Base-by-base conservation (phyloP, 2,113 vertebrate genomes). In the Crotalus helleri region DNA sequence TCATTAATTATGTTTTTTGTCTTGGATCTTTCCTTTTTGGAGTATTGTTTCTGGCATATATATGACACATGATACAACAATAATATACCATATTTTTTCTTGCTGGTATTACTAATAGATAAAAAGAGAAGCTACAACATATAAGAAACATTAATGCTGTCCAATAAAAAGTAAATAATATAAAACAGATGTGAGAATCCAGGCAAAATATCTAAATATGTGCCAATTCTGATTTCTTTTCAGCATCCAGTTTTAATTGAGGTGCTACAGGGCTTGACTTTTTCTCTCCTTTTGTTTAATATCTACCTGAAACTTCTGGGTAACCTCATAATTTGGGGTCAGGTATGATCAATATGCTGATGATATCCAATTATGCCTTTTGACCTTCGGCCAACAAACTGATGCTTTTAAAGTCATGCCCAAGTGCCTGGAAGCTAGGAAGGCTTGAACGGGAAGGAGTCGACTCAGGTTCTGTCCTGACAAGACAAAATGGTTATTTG, bases 131-230 rank as follows among this genome's bases (percentile, higher is more conserved):
- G 49, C 90, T 1, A 6, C 1, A 29, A 12, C 0, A 91, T 59
- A 92, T n/a, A 88, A 94, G 94, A 93, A 96, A 95, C 74, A 53
- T 49, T 88, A 89, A 23, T 95, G 90, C 54, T 91, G 92, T 95
- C 91, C 93, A 94, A 95, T 94, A 91, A 95, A 94, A 96, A 96
- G 88, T 91, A 95, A 94, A 92, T 95, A 13, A 85, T 44, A 59
- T 55, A 51, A 87, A 95, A 92, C 49, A 51, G 39, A 93, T 94
- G 58, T 85, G 51, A 57, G n/a, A 94, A 95, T 54, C 95, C 53
- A 94, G 94, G 55, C 88, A 95, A 97, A 97, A 96, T 54, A 95
- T 96, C 94, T 96, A 90, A 95, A 94, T 92, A 92, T 93, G 92
- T 89, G 94, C 46, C 54, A 92, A 26, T 93, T 97, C 95, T 96